These are phyloP conservation scores for Gyrodactylus salaris DNA, from an alignment of 1,140 invertebrate species.

Conservation along the genomic window DNA sequence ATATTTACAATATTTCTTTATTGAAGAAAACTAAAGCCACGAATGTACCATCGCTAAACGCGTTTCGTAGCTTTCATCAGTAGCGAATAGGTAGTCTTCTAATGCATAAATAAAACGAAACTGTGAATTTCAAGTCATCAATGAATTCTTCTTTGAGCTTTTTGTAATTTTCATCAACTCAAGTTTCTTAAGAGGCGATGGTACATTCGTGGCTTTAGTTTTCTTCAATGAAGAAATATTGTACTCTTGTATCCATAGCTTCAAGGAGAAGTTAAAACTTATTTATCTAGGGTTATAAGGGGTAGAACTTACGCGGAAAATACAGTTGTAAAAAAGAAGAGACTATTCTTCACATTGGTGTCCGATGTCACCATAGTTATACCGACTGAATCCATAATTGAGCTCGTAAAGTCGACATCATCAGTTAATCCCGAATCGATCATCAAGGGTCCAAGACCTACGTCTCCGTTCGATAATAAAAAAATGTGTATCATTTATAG, in stretches of 20 bases:
- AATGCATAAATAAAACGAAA: too few relatives aligned
- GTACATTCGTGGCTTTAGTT: too few relatives aligned
- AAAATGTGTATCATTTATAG: background rate
- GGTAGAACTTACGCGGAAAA: background rate
- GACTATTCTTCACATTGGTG: background rate
- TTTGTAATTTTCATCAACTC: too few relatives aligned
- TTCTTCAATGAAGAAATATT: background rate
- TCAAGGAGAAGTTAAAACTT: background rate
- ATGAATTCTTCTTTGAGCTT: too few relatives aligned
- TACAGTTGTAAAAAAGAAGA: slow-evolving; percentile 3
- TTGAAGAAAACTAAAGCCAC: too few relatives aligned
- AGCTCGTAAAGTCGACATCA: slow-evolving; percentile 3
- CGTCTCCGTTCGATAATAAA: background rate
- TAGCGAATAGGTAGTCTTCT: background rate
- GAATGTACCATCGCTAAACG: too few relatives aligned
- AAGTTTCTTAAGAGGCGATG: too few relatives aligned
- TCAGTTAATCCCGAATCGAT: background rate
- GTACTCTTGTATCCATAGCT: too few relatives aligned
- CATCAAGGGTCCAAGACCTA: background rate
- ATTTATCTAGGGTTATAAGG: background rate
- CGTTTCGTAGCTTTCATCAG: too few relatives aligned
- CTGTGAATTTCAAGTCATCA: too few relatives aligned
- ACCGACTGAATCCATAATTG: background rate
- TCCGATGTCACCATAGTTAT: background rate
- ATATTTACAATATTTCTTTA: too few relatives aligned